phyloP scores from a whole-genome alignment of 1,140 invertebrate species.

The Drosophila prosaltans region DNA sequence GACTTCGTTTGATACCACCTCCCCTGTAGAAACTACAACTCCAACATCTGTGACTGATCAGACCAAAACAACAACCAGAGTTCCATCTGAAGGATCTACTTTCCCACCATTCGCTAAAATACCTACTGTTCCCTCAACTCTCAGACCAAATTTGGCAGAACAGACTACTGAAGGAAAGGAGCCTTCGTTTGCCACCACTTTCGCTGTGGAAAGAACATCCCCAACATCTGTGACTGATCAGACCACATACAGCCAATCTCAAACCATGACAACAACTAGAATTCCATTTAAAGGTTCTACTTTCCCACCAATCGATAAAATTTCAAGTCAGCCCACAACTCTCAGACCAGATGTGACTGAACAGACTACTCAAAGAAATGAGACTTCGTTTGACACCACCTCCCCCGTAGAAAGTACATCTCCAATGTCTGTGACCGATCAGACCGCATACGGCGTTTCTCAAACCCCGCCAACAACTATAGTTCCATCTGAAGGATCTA shows the following conservation, averaged over 20 bases:
- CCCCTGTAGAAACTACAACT: neutral
- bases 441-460: too few relatives aligned
- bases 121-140: neutral
- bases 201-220: neutral
- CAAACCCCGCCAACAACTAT: rapidly evolving
- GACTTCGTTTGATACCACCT: neutral
- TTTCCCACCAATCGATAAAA: too few relatives aligned
- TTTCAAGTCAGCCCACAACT: too few relatives aligned
- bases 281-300: neutral
- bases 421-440: too few relatives aligned
- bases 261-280: neutral
- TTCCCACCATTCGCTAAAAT: neutral
- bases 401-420: neutral
- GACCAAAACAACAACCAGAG: neutral
- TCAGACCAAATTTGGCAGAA: neutral
- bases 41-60: neutral
- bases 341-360: too few relatives aligned
- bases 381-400: neutral
- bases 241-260: neutral
- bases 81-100: neutral
- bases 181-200: neutral
- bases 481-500: neutral
- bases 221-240: neutral
- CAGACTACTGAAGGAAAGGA: neutral
- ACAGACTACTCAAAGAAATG: too few relatives aligned